Evolutionary conservation across 1,140 invertebrate species (phyloP), one percentile per base, ranked within the genome.

Genomic region (Holotrichia oblita): DNA sequence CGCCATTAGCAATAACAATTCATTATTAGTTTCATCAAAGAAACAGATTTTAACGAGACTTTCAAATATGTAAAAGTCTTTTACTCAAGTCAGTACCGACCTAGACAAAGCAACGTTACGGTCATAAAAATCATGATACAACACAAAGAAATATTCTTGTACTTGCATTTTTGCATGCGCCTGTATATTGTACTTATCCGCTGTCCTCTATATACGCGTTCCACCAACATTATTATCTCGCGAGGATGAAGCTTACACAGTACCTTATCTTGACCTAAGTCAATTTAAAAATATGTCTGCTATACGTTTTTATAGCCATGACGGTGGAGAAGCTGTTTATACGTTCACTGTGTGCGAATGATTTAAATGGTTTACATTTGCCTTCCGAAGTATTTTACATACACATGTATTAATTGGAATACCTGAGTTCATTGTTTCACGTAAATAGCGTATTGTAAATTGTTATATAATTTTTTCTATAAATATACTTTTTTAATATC

Each of bases 221-320:
- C 7, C 10, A 10, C 44, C 10, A 14, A 48, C n/a, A 14, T 10
- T 17, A 69, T 69, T 69, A 10, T 69, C 8, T 69, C 61, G 4
- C 22, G 27, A 69, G 0, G 61, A 69, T 69, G 22, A 69, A 69
- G 22, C 22, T 69, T 69, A 69, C 22, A 69, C 61, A 27, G 20
- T 69, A 22, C 27, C 61, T 69, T 69, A 69, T 69, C 61, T 69
- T 69, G 61, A 69, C 61, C 61, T 69, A 69, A 69, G 61, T 14
- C 61, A 69, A 69, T 69, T 69, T 69, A 69, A 69, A 69, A 69
- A 69, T 69, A 69, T 34, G 61, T 69, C 48, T 55, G 17, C 48
- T 55, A 6, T 17, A 55, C 48, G 48, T 55, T 55, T 55, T 55
- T 55, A 55, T 55, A n/a, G 48, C 14, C 17, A 17, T 55, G 48